A percentile compares a stretch with the other conserved stretches of the same genome.
Evolutionary conservation across 1,140 invertebrate genomes (phyloP).

Genomic region (Drosophila cardini): DNA sequence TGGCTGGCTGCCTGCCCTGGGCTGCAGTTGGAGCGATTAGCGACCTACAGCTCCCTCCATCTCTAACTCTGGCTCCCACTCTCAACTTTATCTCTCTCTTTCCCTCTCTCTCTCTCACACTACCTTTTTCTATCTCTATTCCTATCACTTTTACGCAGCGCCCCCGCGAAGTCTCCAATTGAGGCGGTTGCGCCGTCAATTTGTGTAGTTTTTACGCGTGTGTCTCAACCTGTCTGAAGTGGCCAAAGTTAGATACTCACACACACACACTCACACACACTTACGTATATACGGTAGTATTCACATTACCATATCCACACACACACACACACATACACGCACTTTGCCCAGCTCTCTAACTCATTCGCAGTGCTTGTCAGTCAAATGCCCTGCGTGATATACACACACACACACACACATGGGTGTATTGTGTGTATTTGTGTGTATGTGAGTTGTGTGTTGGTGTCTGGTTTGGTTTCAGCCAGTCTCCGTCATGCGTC

Average conservation of each 20-base stretch:
- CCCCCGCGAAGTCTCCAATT: slow-evolving; percentile 48
- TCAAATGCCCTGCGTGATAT: slow-evolving; percentile 41
- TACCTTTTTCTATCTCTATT: neutral
- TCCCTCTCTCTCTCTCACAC: neutral
- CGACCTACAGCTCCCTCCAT: slow-evolving; percentile 50
- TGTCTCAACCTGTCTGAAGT: slow-evolving; percentile 78
- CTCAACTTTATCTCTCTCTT: neutral
- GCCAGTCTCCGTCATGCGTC: slow-evolving; percentile 68
- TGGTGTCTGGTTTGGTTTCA: slow-evolving; percentile 57
- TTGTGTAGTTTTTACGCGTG: slow-evolving; percentile 81
- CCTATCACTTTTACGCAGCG: slow-evolving; percentile 9
- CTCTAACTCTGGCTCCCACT: slow-evolving; percentile 6
- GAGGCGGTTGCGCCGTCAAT: slow-evolving; percentile 55
- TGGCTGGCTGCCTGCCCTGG: slow-evolving; percentile 32
- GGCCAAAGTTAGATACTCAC: slow-evolving; percentile 68
- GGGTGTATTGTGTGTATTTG: slow-evolving; percentile 22
- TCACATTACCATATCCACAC: slow-evolving; percentile 4
- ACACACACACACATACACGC: slow-evolving; percentile 13
- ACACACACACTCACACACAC: slow-evolving; percentile 29
- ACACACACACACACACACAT: slow-evolving; percentile 13
- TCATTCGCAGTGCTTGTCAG: slow-evolving; percentile 50
- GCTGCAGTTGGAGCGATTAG: slow-evolving; percentile 75
- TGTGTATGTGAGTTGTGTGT: slow-evolving; percentile 28
- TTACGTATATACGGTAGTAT: slow-evolving; percentile 9
- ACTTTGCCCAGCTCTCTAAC: slow-evolving; percentile 22